Evolutionary conservation across 2,113 vertebrate genomes (phyloP).

Genomic region (Phocoena sinus): DNA sequence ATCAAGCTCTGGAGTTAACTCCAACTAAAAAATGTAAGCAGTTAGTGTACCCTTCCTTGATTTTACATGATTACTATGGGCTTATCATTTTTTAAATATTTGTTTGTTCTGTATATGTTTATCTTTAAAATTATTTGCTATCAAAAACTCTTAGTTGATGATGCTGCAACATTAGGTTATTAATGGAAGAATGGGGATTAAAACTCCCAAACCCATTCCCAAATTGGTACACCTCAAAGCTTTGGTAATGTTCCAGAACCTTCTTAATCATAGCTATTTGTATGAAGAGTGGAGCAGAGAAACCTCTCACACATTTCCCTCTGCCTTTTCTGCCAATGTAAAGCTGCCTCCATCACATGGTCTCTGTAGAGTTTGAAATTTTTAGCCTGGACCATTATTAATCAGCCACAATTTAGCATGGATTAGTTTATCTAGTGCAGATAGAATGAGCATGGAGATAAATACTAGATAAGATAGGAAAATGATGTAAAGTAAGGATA

Average conservation of each 20-base stretch:
- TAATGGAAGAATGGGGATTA: neutral
- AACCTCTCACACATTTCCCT: neutral
- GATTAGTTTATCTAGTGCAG: neutral
- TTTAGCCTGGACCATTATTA: neutral
- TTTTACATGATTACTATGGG: neutral
- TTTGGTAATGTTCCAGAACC: neutral
- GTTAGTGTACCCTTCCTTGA: neutral
- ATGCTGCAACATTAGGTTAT: neutral
- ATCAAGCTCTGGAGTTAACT: neutral
- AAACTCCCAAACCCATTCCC: neutral
- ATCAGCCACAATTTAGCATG: neutral
- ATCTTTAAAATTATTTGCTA: neutral
- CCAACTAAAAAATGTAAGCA: neutral
- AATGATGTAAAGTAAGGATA: neutral
- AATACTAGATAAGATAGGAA: neutral
- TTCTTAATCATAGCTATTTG: neutral
- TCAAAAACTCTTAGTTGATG: neutral
- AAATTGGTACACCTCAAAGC: neutral
- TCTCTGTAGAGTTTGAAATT: neutral
- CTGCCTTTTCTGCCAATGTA: neutral
- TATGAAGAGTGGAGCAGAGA: neutral
- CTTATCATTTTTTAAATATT: neutral
- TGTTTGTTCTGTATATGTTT: constrained; percentile 1
- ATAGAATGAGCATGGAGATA: neutral
- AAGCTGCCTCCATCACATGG: neutral